Conservation (phyloP, 2,888 invertebrate species). For the Elmis aenea region DNA sequence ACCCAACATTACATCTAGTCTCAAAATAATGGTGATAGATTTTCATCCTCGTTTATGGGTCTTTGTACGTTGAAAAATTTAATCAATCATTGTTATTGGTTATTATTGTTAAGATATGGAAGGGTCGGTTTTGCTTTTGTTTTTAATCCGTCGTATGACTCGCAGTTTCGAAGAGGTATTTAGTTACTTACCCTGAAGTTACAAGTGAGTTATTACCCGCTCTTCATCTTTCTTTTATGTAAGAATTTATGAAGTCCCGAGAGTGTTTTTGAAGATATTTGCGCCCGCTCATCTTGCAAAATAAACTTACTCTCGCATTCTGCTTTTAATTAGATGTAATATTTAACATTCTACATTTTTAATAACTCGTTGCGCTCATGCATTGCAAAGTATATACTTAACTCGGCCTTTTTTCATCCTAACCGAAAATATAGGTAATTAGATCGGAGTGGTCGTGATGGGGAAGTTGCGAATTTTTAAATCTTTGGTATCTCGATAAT, state of each 20-base stretch:
- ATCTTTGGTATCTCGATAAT: too few species aligned
- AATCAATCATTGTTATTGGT: too few species aligned
- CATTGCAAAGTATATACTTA: background rate
- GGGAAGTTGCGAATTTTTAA: background rate
- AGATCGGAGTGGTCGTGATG: too few species aligned
- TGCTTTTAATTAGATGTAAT: conserved; percentile 31
- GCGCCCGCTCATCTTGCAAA: conserved; percentile 21
- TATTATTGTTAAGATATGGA: too few species aligned
- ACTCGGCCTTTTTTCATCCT: conserved; percentile 8
- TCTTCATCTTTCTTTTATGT: conserved; percentile 29
- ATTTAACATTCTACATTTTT: conserved; percentile 26
- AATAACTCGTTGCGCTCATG: conserved; percentile 17
- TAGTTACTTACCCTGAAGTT: conserved; percentile 24
- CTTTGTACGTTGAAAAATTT: too few species aligned
- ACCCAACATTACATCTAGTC: too few species aligned
- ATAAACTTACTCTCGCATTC: conserved; percentile 23
- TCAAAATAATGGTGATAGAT: too few species aligned
- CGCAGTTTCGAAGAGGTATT: conserved; percentile 21
- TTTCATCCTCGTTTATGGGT: too few species aligned
- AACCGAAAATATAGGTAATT: too few species aligned
- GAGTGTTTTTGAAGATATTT: conserved; percentile 31
- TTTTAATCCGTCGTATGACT: too few species aligned
- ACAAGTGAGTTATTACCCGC: conserved; percentile 26
- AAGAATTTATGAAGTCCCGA: conserved; percentile 30
- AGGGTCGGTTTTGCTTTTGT: too few species aligned